A percentile compares a stretch with the other conserved stretches of the same genome.
Conservation (phyloP, 2,888 invertebrate species). For the Drosophila dives region DNA sequence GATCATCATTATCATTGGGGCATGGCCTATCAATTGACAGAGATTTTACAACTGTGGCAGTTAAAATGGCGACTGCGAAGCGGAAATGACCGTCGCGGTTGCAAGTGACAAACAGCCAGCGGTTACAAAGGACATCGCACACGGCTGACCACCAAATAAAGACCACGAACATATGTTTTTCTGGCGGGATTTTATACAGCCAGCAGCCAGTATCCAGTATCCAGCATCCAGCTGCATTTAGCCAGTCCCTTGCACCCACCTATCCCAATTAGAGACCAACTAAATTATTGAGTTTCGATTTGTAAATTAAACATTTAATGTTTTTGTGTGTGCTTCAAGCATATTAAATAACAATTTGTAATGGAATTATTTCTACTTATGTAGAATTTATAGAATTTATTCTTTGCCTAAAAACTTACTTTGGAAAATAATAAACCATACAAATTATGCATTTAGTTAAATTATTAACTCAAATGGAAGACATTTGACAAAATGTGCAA, state of each 20-base stretch:
- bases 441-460: background rate
- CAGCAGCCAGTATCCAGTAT: background rate
- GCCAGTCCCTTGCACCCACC: background rate
- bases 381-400: background rate
- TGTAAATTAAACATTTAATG: background rate
- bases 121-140: conserved; percentile 35
- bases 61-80: conserved; percentile 49
- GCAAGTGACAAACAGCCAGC: conserved; percentile 81
- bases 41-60: conserved; percentile 56
- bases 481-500: background rate
- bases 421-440: background rate
- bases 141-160: conserved; percentile 78
- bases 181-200: conserved; percentile 19
- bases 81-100: conserved; percentile 71
- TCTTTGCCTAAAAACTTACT: background rate
- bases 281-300: background rate
- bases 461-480: background rate
- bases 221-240: background rate
- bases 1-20: conserved; percentile 1
- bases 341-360: background rate
- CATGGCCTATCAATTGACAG: conserved; percentile 66
- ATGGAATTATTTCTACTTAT: background rate
- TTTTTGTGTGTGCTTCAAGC: background rate
- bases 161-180: conserved; percentile 83
- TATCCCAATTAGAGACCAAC: background rate